Base-by-base conservation (phyloP, 2,797 vertebrate genomes). In the Oryzias sinensis region DNA sequence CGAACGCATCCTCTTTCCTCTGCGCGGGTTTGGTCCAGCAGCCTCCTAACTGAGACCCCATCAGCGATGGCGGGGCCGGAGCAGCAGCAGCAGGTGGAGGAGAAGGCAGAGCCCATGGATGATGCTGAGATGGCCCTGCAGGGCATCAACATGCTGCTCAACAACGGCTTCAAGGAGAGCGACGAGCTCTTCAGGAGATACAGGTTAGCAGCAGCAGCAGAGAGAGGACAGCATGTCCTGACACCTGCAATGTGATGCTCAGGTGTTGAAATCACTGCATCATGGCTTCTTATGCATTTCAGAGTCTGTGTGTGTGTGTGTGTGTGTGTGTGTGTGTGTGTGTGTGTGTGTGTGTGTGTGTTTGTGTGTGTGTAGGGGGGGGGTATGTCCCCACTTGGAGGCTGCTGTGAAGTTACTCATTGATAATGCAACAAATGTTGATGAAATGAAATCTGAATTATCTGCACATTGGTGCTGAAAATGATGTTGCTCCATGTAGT, bases 71-170 rank as follows among this genome's bases (percentile, higher is more conserved):
- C 90, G 84, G 91, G 89, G 65, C 89, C 85, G 3, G 90, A 90
- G 70, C 87, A 90, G 74, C 78, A 80, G 76, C 83, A 86, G 82
- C 75, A 88, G 52, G 90, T 86, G 15, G 91, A 92, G 27, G 82
- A 87, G 65, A 88, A 86, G 60, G 80, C 89, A 69, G 92, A 91
- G 69, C 90, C 88, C 48, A 73, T 94, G 64, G 96, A 97, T 86
- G 97, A 98, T 84, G 90, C 97, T 33, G 96, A 98, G 87, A 90
- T 98, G 87, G 97, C 96, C 27, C 90, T 98, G 83, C 94, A 95
- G 8, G 97, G 97, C 55, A 99, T 98, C 75, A 98, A 97, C 81
- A 95, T 99, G 96, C 94, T 99, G 77, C 94, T 99, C 63, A 99
- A 99, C 91, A 99, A 99, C 88, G 97, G 97, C 62, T 99, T 99